phyloP scores from a whole-genome alignment of 2,113 vertebrate species.

The Seriola rivoliana region DNA sequence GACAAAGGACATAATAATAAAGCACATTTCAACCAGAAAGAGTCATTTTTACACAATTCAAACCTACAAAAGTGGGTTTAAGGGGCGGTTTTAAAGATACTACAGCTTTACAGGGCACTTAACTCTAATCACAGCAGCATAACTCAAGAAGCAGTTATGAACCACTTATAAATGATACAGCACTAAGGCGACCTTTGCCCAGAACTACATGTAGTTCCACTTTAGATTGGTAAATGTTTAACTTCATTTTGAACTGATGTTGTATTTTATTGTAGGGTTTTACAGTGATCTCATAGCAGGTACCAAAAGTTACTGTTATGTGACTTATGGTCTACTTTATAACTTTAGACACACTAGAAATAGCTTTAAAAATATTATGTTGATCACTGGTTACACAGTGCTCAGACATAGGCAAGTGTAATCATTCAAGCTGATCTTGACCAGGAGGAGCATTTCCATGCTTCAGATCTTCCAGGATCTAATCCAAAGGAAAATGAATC shows the following conservation, averaged over 20 bases:
- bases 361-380: not conserved
- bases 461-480: constrained; percentile 21
- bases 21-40: not conserved
- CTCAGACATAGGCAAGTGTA: not conserved
- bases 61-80: not conserved
- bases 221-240: not conserved
- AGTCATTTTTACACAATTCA: not conserved
- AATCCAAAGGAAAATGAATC: constrained; percentile 37
- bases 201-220: not conserved
- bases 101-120: not conserved
- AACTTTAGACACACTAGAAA: not conserved
- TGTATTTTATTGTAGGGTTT: not conserved
- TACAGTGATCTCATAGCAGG: not conserved
- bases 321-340: not conserved
- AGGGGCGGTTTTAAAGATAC: not conserved
- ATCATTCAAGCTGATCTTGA: not conserved
- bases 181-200: not conserved
- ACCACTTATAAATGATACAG: not conserved
- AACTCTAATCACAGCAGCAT: not conserved
- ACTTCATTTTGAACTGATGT: not conserved
- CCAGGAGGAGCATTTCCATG: constrained; percentile 18
- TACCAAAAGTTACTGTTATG: not conserved
- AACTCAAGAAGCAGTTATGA: not conserved
- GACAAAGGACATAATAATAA: not conserved
- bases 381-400: not conserved